These are phyloP conservation scores for Alsophila aescularia DNA, from an alignment of 2,888 invertebrate genomes.

Conservation along the genomic window DNA sequence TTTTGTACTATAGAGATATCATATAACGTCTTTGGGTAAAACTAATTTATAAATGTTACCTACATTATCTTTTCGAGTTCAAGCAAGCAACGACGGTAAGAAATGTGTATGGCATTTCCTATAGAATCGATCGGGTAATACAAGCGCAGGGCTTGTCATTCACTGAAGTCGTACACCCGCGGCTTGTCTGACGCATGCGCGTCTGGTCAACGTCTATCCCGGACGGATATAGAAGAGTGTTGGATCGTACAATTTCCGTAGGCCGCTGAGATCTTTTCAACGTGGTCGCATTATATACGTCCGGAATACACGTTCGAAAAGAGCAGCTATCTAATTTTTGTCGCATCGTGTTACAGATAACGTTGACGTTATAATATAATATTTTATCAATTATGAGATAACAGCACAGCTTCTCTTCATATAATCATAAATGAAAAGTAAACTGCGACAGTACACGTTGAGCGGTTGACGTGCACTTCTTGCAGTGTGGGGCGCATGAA, in stretches of 20 bases:
- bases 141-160: slow-evolving; percentile 79
- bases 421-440: slow-evolving; percentile 74
- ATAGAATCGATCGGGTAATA: slow-evolving; percentile 78
- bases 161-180: slow-evolving; percentile 75
- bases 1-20: too few relatives aligned
- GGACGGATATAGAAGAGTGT: slow-evolving; percentile 74
- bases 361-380: slow-evolving; percentile 64
- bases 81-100: too few relatives aligned
- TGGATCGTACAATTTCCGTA: slow-evolving; percentile 70
- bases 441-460: slow-evolving; percentile 64
- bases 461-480: slow-evolving; percentile 58
- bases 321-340: slow-evolving; percentile 76
- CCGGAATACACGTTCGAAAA: slow-evolving; percentile 66
- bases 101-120: too few relatives aligned
- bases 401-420: slow-evolving; percentile 63
- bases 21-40: too few relatives aligned
- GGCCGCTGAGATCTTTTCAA: slow-evolving; percentile 67
- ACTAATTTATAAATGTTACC: too few relatives aligned
- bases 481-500: slow-evolving; percentile 59
- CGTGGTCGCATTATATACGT: slow-evolving; percentile 70
- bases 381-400: slow-evolving; percentile 78
- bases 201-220: slow-evolving; percentile 80
- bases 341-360: slow-evolving; percentile 79
- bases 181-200: slow-evolving; percentile 79
- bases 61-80: slow-evolving; percentile 30